These are phyloP conservation scores for Periophthalmus magnuspinnatus DNA, from an alignment of 2,797 vertebrate species.

Conservation along the genomic window DNA sequence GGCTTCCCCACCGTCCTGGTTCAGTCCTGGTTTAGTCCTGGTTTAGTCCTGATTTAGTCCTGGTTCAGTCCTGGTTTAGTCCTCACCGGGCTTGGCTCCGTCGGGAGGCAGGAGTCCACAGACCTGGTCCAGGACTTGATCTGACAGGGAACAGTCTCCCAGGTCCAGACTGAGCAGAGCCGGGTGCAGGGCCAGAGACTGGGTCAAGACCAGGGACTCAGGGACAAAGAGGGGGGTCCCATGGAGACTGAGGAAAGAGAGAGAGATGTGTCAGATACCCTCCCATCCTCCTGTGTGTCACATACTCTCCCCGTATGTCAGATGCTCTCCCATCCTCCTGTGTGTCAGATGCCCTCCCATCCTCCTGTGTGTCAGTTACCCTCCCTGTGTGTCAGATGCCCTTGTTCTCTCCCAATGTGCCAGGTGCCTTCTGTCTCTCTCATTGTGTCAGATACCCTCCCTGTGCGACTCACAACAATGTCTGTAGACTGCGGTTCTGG, in stretches of 20 bases:
- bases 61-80: background rate
- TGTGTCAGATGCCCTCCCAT: too few relatives aligned
- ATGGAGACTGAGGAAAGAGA: slow-evolving; percentile 80
- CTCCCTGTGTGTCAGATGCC: background rate
- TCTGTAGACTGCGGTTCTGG: slow-evolving; percentile 91
- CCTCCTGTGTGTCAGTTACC: background rate
- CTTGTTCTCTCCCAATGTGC: background rate
- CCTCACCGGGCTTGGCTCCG: slow-evolving; percentile 91
- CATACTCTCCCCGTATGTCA: too few relatives aligned
- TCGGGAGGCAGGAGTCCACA: slow-evolving; percentile 94
- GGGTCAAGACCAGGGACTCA: slow-evolving; percentile 87
- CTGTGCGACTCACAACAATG: slow-evolving; percentile 81
- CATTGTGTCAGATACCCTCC: background rate
- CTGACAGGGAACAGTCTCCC: slow-evolving; percentile 94
- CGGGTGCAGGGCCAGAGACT: slow-evolving; percentile 88
- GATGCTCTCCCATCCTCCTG: too few relatives aligned
- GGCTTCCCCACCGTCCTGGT: background rate
- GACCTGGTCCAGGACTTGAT: slow-evolving; percentile 89
- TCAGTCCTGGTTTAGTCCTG: background rate
- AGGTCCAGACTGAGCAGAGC: slow-evolving; percentile 91
- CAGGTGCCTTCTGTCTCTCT: too few relatives aligned
- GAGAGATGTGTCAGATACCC: background rate
- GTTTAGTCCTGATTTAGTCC: background rate
- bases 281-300: too few relatives aligned
- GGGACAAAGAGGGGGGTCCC: slow-evolving; percentile 90